Conservation (phyloP, 64 coral and sea anemone species). For the Stylophora pistillata region DNA sequence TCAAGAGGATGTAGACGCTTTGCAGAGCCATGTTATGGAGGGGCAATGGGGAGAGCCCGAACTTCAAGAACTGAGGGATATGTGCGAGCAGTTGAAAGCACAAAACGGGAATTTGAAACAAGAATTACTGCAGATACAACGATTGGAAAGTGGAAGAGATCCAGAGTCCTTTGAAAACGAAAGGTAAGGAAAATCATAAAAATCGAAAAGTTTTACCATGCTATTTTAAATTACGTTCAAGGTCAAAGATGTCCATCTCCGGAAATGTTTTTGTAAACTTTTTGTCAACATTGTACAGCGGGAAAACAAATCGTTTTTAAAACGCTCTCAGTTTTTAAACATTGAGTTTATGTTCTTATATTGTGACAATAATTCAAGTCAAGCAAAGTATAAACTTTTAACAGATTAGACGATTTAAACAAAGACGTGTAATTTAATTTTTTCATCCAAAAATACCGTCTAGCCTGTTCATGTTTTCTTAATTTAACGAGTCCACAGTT, state of each 20-base stretch:
- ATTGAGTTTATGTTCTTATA: constrained; percentile 16
- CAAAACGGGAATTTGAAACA: constrained; percentile 65
- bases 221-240: background rate
- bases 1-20: constrained; percentile 73
- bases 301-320: background rate
- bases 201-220: constrained; percentile 20
- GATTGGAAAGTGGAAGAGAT: constrained; percentile 71
- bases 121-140: constrained; percentile 61
- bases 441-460: background rate
- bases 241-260: background rate
- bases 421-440: background rate
- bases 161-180: constrained; percentile 34
- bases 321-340: constrained; percentile 6
- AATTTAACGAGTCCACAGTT: background rate
- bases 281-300: constrained; percentile 15
- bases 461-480: background rate
- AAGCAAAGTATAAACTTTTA: background rate
- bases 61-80: constrained; percentile 70
- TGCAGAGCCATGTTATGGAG: constrained; percentile 77
- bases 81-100: constrained; percentile 70
- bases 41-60: constrained; percentile 74
- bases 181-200: constrained; percentile 46
- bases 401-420: background rate
- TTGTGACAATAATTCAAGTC: background rate
- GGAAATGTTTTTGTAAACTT: constrained; percentile 35